These are phyloP conservation scores for Melolontha melolontha DNA, from an alignment of 2,888 invertebrate species.

Conservation along the genomic window DNA sequence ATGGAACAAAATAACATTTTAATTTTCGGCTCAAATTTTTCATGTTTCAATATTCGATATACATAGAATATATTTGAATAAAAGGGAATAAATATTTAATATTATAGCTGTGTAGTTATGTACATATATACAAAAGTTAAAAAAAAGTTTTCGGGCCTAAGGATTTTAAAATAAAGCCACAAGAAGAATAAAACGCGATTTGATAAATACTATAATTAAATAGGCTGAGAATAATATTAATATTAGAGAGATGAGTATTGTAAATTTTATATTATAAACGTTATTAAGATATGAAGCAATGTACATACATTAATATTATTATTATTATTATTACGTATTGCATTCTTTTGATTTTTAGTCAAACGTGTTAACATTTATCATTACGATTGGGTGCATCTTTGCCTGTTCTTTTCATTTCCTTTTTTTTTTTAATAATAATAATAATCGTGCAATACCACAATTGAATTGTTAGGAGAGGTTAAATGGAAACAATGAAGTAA, in stretches of 20 bases:
- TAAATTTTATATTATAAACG: conserved; percentile 31
- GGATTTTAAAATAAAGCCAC: conserved; percentile 5
- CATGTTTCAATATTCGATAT: background rate
- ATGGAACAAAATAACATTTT: background rate
- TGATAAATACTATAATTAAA: conserved; percentile 17
- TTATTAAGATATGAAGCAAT: conserved; percentile 12
- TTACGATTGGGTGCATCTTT: background rate
- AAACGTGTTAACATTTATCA: background rate
- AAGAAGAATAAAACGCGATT: conserved; percentile 13
- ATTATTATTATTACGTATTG: conserved; percentile 16
- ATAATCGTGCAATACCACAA: conserved; percentile 19
- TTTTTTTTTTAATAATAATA: conserved; percentile 1
- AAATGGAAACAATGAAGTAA: background rate
- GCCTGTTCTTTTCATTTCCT: background rate
- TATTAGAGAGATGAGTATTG: conserved; percentile 23
- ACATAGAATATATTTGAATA: background rate
- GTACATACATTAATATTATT: conserved; percentile 30
- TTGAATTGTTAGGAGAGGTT: background rate
- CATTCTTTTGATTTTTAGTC: background rate
- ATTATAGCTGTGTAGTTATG: conserved; percentile 23
- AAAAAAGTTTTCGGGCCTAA: conserved; percentile 27
- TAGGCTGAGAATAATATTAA: conserved; percentile 30
- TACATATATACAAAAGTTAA: conserved; percentile 17
- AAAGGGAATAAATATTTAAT: background rate
- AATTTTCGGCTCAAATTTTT: conserved; percentile 25